phyloP scores from a whole-genome alignment of 2,113 vertebrate species.

The Seriola aureovittata region DNA sequence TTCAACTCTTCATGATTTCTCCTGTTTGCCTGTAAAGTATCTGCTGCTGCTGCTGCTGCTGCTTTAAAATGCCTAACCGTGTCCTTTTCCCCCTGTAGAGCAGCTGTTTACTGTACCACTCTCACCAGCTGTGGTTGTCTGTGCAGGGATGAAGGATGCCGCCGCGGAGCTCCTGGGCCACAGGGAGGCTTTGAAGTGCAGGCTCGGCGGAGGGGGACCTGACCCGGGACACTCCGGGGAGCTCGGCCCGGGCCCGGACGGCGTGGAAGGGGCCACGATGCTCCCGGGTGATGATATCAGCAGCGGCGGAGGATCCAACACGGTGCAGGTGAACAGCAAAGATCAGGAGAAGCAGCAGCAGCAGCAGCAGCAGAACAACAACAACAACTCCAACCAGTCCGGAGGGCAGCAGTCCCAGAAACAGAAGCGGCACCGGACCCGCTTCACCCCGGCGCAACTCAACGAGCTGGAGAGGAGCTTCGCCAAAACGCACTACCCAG shows the following conservation, averaged over 20 bases:
- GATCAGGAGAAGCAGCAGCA: constrained; percentile 92
- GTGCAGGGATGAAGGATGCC: constrained; percentile 96
- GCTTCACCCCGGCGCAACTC: constrained; percentile 96
- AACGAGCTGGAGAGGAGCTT: constrained; percentile 97
- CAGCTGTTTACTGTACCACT: constrained; percentile 13
- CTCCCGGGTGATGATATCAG: constrained; percentile 94
- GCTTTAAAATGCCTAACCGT: constrained; percentile 34
- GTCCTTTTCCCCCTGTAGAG: constrained; percentile 33
- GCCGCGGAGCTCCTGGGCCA: constrained; percentile 94
- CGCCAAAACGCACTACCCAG: constrained; percentile 97
- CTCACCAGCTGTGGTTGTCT: constrained; percentile 63
- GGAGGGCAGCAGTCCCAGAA: constrained; percentile 92
- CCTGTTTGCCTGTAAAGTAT: constrained; percentile 16
- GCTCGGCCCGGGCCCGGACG: constrained; percentile 89
- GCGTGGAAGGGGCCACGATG: constrained; percentile 93
- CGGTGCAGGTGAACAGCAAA: constrained; percentile 89
- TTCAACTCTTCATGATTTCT: background rate
- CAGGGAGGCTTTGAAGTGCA: constrained; percentile 94
- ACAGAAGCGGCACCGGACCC: constrained; percentile 95
- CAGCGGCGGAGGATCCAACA: constrained; percentile 89
- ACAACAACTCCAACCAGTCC: constrained; percentile 73
- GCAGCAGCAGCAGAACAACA: constrained; percentile 70
- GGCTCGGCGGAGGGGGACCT: constrained; percentile 90
- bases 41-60: no score
- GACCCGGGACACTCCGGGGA: constrained; percentile 93